Base-by-base conservation (phyloP, 1,140 invertebrate genomes). In the Zelostemma sp. region DNA sequence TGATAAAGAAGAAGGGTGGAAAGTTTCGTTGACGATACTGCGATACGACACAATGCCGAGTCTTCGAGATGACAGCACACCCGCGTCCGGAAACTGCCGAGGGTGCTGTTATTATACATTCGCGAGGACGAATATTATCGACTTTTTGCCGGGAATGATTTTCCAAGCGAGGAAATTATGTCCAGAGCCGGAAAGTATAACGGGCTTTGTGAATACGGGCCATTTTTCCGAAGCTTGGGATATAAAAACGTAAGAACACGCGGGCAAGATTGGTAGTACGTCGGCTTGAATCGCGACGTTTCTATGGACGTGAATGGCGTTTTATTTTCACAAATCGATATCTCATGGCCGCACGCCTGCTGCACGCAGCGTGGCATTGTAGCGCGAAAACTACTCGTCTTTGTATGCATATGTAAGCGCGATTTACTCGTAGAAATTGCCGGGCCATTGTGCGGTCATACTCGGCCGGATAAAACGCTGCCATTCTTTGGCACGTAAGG, bases 401-500 rank as follows among this genome's bases (percentile, higher is more conserved):
- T 78, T 78, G 74, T 78, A 74, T 78, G 77, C 76, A 78, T 77
- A 79, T 78, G 77, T 79, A 77, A 79, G 76, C 76, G 74, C 70
- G 74, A 63, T 74, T 79, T 78, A 75, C 76, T 68, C 65, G 55
- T 67, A 66, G 74, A 73, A 79, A 79, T 77, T 60, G 68, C 54
- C 11, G 48, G 59, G 49, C 68, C 68, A 79, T 79, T 79, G 77
- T 79, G 68, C 55, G 55, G 43, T 62, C 63, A 56, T 70, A 70
- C 68, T 15, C 43, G 41, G 28, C 19, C 41, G 58, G 53, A 65
- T 62, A 65, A 70, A 65, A 54, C 49, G 25, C 21, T 57, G 63
- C 65, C 61, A 72, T 78, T 76, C 61, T 75, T 28, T 28, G 25
- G 58, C 57, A 53, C 62, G 48, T 60, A 73, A 65, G 64, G 65